These are phyloP conservation scores for Drosophila eugracilis DNA, from an alignment of 1,140 invertebrate species.

Conservation along the genomic window DNA sequence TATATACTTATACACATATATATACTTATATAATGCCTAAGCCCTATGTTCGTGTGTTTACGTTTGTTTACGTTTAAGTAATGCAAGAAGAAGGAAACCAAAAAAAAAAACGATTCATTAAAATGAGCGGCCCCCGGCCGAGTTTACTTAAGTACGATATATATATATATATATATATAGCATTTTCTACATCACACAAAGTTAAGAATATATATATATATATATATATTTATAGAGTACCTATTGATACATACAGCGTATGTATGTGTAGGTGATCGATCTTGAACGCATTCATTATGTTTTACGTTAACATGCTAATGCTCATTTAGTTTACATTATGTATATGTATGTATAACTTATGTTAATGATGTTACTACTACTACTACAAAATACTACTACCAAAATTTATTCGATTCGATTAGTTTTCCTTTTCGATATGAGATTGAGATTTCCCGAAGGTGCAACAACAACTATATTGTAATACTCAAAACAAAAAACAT, in stretches of 20 bases:
- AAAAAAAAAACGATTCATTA: slow-evolving; percentile 52
- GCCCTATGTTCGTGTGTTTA: slow-evolving; percentile 71
- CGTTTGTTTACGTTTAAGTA: slow-evolving; percentile 72
- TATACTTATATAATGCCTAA: slow-evolving; percentile 59
- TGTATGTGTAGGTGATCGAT: slow-evolving; percentile 58
- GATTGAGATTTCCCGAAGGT: slow-evolving; percentile 55
- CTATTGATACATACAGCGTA: slow-evolving; percentile 49
- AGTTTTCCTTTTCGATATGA: slow-evolving; percentile 56
- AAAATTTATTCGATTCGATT: slow-evolving; percentile 54
- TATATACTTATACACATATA: slow-evolving; percentile 57
- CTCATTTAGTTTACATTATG: slow-evolving; percentile 58
- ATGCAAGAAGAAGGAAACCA: slow-evolving; percentile 55
- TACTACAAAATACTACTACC: slow-evolving; percentile 47
- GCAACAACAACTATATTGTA: slow-evolving; percentile 50
- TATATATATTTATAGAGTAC: slow-evolving; percentile 29
- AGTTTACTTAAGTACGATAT: slow-evolving; percentile 62
- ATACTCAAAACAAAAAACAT: slow-evolving; percentile 36
- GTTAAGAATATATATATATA: no score
- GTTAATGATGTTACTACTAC: slow-evolving; percentile 58
- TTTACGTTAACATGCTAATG: slow-evolving; percentile 61
- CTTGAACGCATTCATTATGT: slow-evolving; percentile 61
- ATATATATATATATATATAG: slow-evolving; percentile 55
- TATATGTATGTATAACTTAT: slow-evolving; percentile 57
- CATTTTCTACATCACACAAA: slow-evolving; percentile 47
- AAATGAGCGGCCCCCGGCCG: slow-evolving; percentile 61